Conservation (phyloP, 2,888 invertebrate species). For the Mallateleia sp. region DNA sequence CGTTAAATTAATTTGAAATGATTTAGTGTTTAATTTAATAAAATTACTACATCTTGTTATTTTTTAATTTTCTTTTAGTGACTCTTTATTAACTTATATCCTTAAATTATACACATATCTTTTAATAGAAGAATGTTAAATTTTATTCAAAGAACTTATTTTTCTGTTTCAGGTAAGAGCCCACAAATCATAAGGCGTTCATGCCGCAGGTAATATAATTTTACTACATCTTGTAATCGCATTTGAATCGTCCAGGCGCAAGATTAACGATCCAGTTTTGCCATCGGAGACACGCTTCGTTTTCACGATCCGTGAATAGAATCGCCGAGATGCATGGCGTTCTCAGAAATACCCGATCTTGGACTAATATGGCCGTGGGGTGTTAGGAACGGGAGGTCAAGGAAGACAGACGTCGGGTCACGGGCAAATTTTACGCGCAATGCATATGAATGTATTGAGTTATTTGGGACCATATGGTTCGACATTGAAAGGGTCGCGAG, state of each 20-base stretch:
- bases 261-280: constrained; percentile 73
- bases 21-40: too few relatives aligned
- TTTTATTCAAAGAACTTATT: too few relatives aligned
- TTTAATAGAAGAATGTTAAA: too few relatives aligned
- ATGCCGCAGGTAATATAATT: constrained; percentile 69
- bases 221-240: constrained; percentile 75
- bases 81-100: too few relatives aligned
- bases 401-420: constrained; percentile 1
- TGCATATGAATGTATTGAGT: constrained; percentile 2
- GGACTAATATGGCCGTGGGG: constrained; percentile 6
- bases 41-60: too few relatives aligned
- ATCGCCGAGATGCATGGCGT: constrained; percentile 40
- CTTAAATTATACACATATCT: too few relatives aligned
- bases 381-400: constrained; percentile 12
- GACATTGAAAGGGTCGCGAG: not conserved
- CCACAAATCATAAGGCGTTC: constrained; percentile 72
- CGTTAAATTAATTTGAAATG: too few relatives aligned
- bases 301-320: constrained; percentile 66
- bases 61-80: too few relatives aligned
- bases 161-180: constrained; percentile 78
- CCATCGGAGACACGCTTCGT: constrained; percentile 70
- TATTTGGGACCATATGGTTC: not conserved
- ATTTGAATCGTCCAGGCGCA: constrained; percentile 63
- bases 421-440: not conserved
- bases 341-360: constrained; percentile 23